A percentile compares a stretch with the other conserved stretches of the same genome.
Conservation (phyloP, 2,113 vertebrate genomes). For the Monopterus albus region DNA sequence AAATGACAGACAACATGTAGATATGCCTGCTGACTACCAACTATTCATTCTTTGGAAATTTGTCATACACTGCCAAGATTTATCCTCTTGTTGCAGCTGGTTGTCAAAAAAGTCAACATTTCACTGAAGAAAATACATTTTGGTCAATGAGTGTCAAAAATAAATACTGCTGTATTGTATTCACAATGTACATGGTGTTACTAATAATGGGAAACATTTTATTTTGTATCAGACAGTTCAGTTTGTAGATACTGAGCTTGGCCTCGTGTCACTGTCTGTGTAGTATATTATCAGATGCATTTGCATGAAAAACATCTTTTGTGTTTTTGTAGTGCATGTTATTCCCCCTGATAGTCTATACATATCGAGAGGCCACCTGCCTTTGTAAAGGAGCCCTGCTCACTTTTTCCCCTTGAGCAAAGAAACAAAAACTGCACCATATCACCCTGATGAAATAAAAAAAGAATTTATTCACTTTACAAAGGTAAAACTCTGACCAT, state of each 20-base stretch:
- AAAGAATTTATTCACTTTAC: conserved; percentile 93
- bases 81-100: too few relatives aligned
- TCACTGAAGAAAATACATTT: background rate
- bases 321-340: conserved; percentile 27
- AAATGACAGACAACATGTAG: background rate
- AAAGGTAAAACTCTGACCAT: conserved; percentile 90
- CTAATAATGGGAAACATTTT: conserved; percentile 46
- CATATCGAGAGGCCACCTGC: background rate
- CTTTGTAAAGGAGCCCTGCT: background rate
- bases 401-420: background rate
- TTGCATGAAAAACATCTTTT: conserved; percentile 51
- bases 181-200: conserved; percentile 11
- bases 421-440: conserved; percentile 39
- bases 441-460: conserved; percentile 83
- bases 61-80: background rate
- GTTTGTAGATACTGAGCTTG: background rate
- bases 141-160: background rate
- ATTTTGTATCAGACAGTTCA: conserved; percentile 28
- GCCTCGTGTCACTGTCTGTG: background rate
- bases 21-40: background rate
- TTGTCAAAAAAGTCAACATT: background rate
- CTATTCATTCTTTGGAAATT: background rate
- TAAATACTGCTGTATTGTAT: conserved; percentile 60
- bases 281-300: conserved; percentile 11
- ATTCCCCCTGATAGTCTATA: conserved; percentile 15